Conservation (phyloP, 2,888 invertebrate species). For the Orchestes rusci region DNA sequence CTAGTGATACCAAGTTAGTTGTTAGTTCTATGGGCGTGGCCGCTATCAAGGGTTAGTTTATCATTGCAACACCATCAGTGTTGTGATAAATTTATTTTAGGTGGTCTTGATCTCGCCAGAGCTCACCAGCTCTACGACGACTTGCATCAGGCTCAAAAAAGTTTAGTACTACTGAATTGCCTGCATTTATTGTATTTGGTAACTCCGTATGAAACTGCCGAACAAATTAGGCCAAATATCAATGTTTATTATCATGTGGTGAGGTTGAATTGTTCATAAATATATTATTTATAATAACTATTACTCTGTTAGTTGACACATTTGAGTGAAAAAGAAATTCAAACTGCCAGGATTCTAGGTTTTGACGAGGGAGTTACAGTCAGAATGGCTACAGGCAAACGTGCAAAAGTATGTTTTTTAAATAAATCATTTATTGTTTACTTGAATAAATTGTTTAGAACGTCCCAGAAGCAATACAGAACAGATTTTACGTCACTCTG, state of each 20-base stretch:
- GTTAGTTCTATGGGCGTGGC: slow-evolving; percentile 69
- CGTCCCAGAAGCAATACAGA: slow-evolving; percentile 54
- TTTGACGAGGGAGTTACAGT: slow-evolving; percentile 68
- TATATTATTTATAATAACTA: too few species aligned
- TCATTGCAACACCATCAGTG: too few species aligned
- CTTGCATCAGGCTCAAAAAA: slow-evolving; percentile 61
- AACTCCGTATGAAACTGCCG: slow-evolving; percentile 65
- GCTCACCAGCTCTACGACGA: slow-evolving; percentile 70
- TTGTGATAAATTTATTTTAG: too few species aligned
- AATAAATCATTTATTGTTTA: too few species aligned
- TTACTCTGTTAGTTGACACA: slow-evolving; percentile 61
- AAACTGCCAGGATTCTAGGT: slow-evolving; percentile 67
- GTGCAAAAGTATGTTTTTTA: slow-evolving; percentile 15
- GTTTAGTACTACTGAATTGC: slow-evolving; percentile 70
- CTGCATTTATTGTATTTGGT: slow-evolving; percentile 85
- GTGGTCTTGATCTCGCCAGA: slow-evolving; percentile 68
- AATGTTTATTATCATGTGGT: slow-evolving; percentile 56
- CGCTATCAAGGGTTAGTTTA: slow-evolving; percentile 68
- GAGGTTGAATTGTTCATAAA: slow-evolving; percentile 34
- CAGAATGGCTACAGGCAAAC: slow-evolving; percentile 55
- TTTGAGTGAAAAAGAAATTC: slow-evolving; percentile 57
- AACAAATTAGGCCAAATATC: slow-evolving; percentile 49
- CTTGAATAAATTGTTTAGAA: too few species aligned
- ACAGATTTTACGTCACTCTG: slow-evolving; percentile 78
- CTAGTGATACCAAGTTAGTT: slow-evolving; percentile 36